Evolutionary conservation across 2,888 invertebrate genomes (phyloP).

Genomic region (Thymelicus acteon): DNA sequence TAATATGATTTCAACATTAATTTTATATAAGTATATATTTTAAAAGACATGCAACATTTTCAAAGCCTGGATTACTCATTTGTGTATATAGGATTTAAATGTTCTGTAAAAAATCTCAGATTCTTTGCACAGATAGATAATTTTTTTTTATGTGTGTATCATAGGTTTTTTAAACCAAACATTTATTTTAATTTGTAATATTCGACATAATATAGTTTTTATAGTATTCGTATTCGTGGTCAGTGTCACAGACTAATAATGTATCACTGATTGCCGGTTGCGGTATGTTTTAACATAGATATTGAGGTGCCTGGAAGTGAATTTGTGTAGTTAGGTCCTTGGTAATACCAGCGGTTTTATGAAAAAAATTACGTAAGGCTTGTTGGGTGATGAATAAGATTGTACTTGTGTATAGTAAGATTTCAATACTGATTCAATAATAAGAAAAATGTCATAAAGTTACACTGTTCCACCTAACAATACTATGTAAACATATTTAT

Average conservation of each 20-base stretch:
- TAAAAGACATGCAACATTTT: too few species aligned
- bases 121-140: neutral
- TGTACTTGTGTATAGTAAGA: too few species aligned
- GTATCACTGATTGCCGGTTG: conserved; percentile 15
- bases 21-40: too few species aligned
- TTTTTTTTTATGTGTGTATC: neutral
- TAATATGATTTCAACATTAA: too few species aligned
- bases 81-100: neutral
- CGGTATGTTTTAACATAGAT: conserved; percentile 8
- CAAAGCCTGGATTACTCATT: neutral
- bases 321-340: neutral
- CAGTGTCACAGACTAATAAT: conserved; percentile 13
- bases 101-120: too few species aligned
- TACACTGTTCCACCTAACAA: too few species aligned
- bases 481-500: too few species aligned
- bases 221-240: conserved; percentile 10
- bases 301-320: neutral
- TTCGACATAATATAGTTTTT: neutral
- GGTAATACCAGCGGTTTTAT: too few species aligned
- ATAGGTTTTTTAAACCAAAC: neutral
- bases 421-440: too few species aligned
- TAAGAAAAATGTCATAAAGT: too few species aligned
- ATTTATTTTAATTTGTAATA: neutral
- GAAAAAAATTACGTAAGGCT: too few species aligned
- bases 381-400: too few species aligned